A percentile compares a stretch with the other conserved stretches of the same genome.
phyloP scores from a whole-genome alignment of 2,113 vertebrate genomes.

The Phoenicopterus ruber region DNA sequence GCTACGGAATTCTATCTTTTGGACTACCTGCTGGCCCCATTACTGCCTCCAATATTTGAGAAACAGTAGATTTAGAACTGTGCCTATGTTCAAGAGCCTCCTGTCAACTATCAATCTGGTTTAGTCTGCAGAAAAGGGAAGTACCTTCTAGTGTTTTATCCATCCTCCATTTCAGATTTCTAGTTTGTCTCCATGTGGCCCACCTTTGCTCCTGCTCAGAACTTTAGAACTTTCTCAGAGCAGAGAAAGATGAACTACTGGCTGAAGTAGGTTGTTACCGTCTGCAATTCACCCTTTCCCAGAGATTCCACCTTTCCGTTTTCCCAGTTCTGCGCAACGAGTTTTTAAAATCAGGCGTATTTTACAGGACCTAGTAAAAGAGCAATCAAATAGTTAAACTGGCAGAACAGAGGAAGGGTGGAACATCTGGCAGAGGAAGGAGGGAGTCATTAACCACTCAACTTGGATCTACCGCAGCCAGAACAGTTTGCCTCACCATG shows the following conservation, averaged over 20 bases:
- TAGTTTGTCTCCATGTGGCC: neutral
- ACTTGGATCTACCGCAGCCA: neutral
- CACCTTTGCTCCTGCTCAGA: neutral
- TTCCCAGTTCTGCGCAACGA: rapidly evolving
- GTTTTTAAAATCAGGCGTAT: neutral
- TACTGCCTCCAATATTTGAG: neutral
- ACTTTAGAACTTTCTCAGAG: rapidly evolving
- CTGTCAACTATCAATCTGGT: neutral
- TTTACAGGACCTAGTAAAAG: neutral
- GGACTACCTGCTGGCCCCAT: too few species aligned
- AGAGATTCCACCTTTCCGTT: neutral
- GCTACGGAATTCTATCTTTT: neutral
- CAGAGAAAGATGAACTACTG: neutral
- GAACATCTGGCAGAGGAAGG: constrained; percentile 21
- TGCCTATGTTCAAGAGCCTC: neutral
- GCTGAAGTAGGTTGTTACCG: neutral
- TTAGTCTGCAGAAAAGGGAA: neutral
- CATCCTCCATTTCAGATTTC: rapidly evolving
- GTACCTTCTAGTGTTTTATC: neutral
- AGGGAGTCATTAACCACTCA: neutral
- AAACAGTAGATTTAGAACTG: neutral
- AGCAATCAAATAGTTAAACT: neutral
- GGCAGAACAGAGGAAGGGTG: constrained; percentile 23
- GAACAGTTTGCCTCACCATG: neutral
- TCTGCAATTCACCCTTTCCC: neutral